phyloP scores from a whole-genome alignment of 2,113 vertebrate species.

The Danio rerio region DNA sequence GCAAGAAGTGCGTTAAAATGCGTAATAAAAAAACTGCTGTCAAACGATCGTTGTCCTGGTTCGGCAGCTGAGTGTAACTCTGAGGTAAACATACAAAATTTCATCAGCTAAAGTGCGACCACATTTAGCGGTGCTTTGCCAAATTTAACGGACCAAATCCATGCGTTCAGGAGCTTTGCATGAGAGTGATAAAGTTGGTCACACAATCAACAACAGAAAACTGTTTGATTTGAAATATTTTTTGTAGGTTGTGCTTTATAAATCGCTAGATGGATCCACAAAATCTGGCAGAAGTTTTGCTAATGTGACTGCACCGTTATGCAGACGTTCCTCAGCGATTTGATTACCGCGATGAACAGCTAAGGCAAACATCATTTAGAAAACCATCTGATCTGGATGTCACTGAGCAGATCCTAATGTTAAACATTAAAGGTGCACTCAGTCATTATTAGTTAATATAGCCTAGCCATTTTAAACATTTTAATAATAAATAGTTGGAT shows the following conservation, averaged over 20 bases:
- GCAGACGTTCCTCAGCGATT: not conserved
- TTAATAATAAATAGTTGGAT: too few relatives aligned
- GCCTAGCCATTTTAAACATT: too few relatives aligned
- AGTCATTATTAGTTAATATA: not conserved
- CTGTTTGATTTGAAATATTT: not conserved
- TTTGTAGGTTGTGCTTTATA: not conserved
- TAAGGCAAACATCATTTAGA: conserved; percentile 1
- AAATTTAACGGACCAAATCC: not conserved
- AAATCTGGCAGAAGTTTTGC: not conserved
- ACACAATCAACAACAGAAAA: not conserved
- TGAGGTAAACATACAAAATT: not conserved
- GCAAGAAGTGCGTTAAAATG: not conserved
- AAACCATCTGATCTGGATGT: not conserved
- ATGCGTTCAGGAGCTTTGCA: not conserved
- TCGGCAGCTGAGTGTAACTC: not conserved
- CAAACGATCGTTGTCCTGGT: not conserved
- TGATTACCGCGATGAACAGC: conserved; percentile 14
- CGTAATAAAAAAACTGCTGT: conserved; percentile 1
- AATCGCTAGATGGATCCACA: not conserved
- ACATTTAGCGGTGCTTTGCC: not conserved
- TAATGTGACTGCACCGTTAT: conserved; percentile 1
- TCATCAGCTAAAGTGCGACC: not conserved
- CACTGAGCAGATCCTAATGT: not conserved
- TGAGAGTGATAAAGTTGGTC: not conserved
- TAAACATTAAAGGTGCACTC: conserved; percentile 13